These are phyloP conservation scores for Adelosebastes latens DNA, from an alignment of 2,797 vertebrate species.

Conservation along the genomic window DNA sequence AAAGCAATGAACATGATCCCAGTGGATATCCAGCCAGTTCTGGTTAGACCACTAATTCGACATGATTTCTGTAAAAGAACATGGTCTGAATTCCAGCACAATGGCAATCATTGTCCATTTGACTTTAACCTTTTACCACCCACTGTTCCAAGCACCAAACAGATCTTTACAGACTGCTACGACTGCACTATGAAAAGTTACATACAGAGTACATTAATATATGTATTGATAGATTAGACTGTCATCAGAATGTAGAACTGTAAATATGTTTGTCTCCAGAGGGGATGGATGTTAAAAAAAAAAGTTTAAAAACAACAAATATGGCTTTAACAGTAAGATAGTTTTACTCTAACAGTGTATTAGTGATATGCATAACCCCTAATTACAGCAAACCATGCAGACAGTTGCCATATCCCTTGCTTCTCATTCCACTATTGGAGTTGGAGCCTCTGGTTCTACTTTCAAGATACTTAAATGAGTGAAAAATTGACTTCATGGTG, in stretches of 20 bases:
- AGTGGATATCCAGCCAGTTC: conserved; percentile 43
- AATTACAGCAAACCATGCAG: conserved; percentile 23
- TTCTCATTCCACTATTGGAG: conserved; percentile 13
- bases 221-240: neutral
- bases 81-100: conserved; percentile 56
- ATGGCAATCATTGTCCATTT: conserved; percentile 45
- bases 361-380: conserved; percentile 35
- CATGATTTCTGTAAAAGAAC: conserved; percentile 60
- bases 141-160: conserved; percentile 5
- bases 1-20: conserved; percentile 42
- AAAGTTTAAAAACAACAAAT: conserved; percentile 11
- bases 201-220: neutral
- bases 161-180: neutral
- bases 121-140: conserved; percentile 41
- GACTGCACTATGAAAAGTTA: neutral
- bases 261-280: neutral
- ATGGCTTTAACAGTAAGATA: neutral
- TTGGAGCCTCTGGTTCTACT: conserved; percentile 17
- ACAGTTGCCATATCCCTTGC: conserved; percentile 4
- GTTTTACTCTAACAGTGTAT: conserved; percentile 15
- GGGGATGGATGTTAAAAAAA: neutral
- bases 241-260: neutral
- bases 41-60: conserved; percentile 67
- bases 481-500: conserved; percentile 27
- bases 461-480: conserved; percentile 10